Evolutionary conservation across 2,888 invertebrate species (phyloP).

Genomic region (Ophraella communa): DNA sequence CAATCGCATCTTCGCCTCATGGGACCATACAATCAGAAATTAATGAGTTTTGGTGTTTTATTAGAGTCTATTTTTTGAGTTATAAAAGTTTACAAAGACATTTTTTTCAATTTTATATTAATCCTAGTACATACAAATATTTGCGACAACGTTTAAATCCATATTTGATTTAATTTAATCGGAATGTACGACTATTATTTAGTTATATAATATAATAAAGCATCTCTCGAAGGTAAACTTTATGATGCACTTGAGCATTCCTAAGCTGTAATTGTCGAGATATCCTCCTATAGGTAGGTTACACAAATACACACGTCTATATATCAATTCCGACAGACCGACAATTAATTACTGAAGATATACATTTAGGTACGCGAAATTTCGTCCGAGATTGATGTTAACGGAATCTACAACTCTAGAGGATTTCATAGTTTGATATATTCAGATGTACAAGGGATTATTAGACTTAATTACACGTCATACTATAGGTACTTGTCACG

Average conservation of each 20-base stretch:
- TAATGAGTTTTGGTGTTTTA: too few relatives aligned
- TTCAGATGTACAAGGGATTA: conserved; percentile 3
- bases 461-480: conserved; percentile 17
- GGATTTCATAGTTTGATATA: background rate
- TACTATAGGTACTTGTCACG: conserved; percentile 4
- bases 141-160: background rate
- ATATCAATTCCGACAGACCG: conserved; percentile 20
- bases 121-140: too few relatives aligned
- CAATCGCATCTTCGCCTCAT: too few relatives aligned
- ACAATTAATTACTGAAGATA: conserved; percentile 25
- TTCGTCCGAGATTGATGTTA: conserved; percentile 24
- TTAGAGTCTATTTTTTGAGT: too few relatives aligned
- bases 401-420: conserved; percentile 13
- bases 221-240: conserved; percentile 9
- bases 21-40: too few relatives aligned
- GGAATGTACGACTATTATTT: conserved; percentile 17
- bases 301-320: too few relatives aligned
- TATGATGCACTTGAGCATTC: conserved; percentile 25
- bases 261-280: conserved; percentile 22
- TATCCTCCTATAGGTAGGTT: background rate
- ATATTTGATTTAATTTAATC: background rate
- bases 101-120: too few relatives aligned
- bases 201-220: background rate
- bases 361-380: conserved; percentile 20
- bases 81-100: too few relatives aligned